These are phyloP conservation scores for Drosophila merina DNA, from an alignment of 2,888 invertebrate genomes.

Conservation along the genomic window DNA sequence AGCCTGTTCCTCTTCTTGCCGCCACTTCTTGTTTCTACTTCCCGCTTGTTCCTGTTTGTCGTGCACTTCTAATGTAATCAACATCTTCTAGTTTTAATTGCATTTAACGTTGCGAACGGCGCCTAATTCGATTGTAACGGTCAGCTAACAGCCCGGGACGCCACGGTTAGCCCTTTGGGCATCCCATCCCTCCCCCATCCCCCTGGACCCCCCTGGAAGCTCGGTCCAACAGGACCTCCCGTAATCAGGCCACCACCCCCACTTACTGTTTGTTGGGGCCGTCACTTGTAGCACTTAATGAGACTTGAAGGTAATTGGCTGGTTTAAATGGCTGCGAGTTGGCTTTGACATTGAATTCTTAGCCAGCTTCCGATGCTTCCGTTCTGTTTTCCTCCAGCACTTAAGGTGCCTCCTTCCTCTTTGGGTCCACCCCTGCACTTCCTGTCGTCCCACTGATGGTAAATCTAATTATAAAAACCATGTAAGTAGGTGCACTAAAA, in stretches of 20 bases:
- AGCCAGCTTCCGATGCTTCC: slow-evolving; percentile 29
- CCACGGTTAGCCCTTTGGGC: slow-evolving; percentile 20
- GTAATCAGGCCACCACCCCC: neutral
- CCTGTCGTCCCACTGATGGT: slow-evolving; percentile 40
- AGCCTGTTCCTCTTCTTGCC: neutral
- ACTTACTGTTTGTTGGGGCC: neutral
- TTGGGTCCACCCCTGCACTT: neutral
- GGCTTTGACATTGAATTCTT: slow-evolving; percentile 61
- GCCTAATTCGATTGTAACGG: slow-evolving; percentile 74
- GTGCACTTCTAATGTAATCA: slow-evolving; percentile 75
- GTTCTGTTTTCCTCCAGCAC: slow-evolving; percentile 17
- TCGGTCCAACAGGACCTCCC: neutral
- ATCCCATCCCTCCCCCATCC: neutral
- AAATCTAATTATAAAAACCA: slow-evolving; percentile 72
- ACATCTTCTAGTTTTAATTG: slow-evolving; percentile 78
- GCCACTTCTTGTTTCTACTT: too few species aligned
- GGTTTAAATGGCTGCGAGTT: slow-evolving; percentile 69
- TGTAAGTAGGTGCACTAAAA: slow-evolving; percentile 52
- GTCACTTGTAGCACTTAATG: slow-evolving; percentile 68
- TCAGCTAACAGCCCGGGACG: slow-evolving; percentile 61
- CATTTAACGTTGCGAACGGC: slow-evolving; percentile 70
- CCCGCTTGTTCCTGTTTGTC: slow-evolving; percentile 44
- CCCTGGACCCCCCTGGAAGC: neutral
- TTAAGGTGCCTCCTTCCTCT: neutral
- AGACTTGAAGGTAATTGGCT: slow-evolving; percentile 76